A percentile compares a stretch with the other conserved stretches of the same genome.
Evolutionary conservation across 2,113 vertebrate genomes (phyloP).

Genomic region (Pelecanus crispus): DNA sequence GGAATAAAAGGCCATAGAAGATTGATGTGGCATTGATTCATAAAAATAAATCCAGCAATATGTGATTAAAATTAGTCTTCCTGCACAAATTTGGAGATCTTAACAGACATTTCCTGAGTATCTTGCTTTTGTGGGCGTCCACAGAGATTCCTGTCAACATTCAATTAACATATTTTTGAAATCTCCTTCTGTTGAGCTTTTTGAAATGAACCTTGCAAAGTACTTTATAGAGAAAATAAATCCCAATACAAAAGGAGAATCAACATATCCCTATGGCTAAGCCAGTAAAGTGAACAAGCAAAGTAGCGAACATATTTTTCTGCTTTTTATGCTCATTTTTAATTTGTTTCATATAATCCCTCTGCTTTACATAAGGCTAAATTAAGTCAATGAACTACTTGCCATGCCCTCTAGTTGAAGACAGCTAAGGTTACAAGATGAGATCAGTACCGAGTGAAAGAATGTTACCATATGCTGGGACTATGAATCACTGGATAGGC

Average conservation of each 20-base stretch:
- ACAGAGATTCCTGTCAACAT: conserved; percentile 35
- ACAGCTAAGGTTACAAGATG: neutral
- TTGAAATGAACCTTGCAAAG: conserved; percentile 7
- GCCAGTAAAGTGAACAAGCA: neutral
- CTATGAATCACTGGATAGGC: neutral
- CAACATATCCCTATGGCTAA: neutral
- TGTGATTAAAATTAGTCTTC: conserved; percentile 46
- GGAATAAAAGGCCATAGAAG: conserved; percentile 26
- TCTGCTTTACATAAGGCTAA: neutral
- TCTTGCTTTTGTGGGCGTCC: conserved; percentile 43
- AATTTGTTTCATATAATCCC: conserved; percentile 14
- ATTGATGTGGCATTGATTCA: conserved; percentile 41
- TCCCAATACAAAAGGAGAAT: conserved; percentile 12
- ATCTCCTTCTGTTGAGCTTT: conserved; percentile 37
- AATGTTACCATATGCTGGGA: neutral
- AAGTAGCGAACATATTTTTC: neutral
- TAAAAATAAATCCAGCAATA: conserved; percentile 36
- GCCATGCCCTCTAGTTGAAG: neutral
- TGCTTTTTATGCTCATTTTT: neutral
- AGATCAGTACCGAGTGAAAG: neutral
- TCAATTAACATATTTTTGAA: conserved; percentile 53
- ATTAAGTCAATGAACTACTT: conserved; percentile 9
- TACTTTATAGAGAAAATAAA: conserved; percentile 3
- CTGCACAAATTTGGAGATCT: conserved; percentile 24
- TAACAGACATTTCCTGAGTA: conserved; percentile 9